Base-by-base conservation (phyloP, 2,888 invertebrate species). In the Hypena proboscidalis region DNA sequence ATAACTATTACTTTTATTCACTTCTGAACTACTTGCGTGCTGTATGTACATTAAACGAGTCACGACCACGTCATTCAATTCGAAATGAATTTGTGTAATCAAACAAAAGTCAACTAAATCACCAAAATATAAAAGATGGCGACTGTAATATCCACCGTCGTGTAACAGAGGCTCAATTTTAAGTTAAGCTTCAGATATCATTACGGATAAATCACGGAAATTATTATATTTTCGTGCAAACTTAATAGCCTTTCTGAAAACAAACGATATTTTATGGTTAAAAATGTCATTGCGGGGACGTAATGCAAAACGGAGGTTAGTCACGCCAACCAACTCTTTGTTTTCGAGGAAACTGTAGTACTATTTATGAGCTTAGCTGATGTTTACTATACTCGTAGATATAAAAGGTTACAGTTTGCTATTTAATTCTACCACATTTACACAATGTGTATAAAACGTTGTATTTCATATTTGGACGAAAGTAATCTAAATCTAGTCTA, bases 271-370 rank as follows among this genome's bases (percentile, higher is more conserved):
- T 53, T 48, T 42, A 33, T 63, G 30, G 39, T 60, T 40, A 31
- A 43, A 55, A 58, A 67, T 54, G 51, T 54, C 47, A 48, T 53
- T 53, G 45, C 44, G 39, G 55, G 45, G 56, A 45, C 36, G 34
- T 40, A 29, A 53, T 33, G 20, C 29, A 29, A 45, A 54, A 63
- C 44, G 49, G 42, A 9, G 30, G 33, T 20, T 6, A 57, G 64
- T 51, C 69, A 69, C 70, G 70, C 58, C 20, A 57, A 23, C 27
- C 27, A 64, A 34, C 35, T 58, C 39, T 62, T 61, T 61, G 40
- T 55, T 21, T 45, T 43, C 44, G 29, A 47, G 37, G 53, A 40
- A 44, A 61, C 35, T 47, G 36, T 46, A 51, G 27, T 26, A 9
- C 6, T 23, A 34, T 15, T 26, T 29, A 26, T 30, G 23, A 26